Evolutionary conservation across 2,888 invertebrate species (phyloP).

Genomic region (Erebia epiphron): DNA sequence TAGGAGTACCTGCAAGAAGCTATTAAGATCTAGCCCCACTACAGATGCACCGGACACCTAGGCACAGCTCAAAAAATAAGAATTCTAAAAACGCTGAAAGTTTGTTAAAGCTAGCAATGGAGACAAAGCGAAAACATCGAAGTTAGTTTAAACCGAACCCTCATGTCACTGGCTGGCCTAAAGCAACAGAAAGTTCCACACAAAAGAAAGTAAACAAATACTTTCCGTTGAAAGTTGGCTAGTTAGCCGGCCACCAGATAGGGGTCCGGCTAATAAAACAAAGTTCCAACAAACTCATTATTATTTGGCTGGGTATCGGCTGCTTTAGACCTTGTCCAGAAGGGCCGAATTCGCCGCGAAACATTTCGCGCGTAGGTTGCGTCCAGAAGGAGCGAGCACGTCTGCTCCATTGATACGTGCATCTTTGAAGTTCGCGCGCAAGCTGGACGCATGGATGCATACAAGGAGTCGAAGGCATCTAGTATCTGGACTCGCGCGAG

Average conservation of each 20-base stretch:
- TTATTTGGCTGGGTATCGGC: conserved; percentile 10
- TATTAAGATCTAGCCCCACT: no score
- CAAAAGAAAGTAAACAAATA: conserved; percentile 68
- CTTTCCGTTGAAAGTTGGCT: conserved; percentile 56
- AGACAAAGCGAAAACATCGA: conserved; percentile 17
- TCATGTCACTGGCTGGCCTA: conserved; percentile 34
- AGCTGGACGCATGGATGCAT: no score
- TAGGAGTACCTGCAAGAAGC: no score
- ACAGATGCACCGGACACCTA: no score
- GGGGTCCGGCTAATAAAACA: conserved; percentile 62
- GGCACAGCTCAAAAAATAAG: background rate
- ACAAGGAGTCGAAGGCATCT: no score
- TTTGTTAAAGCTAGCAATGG: conserved; percentile 11
- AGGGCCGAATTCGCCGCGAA: no score
- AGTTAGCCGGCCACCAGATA: conserved; percentile 57
- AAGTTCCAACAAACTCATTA: conserved; percentile 53
- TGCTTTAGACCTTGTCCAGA: background rate
- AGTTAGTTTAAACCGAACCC: conserved; percentile 34
- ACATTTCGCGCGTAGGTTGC: no score
- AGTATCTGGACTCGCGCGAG: no score
- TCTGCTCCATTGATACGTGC: no score
- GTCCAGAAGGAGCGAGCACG: no score
- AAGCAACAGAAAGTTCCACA: conserved; percentile 51
- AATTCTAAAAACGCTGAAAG: background rate
- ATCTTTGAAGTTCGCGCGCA: no score